Base-by-base conservation (phyloP, 35 echinoderm and acorn worm species). In the Hemicentrotus pulcherrimus region DNA sequence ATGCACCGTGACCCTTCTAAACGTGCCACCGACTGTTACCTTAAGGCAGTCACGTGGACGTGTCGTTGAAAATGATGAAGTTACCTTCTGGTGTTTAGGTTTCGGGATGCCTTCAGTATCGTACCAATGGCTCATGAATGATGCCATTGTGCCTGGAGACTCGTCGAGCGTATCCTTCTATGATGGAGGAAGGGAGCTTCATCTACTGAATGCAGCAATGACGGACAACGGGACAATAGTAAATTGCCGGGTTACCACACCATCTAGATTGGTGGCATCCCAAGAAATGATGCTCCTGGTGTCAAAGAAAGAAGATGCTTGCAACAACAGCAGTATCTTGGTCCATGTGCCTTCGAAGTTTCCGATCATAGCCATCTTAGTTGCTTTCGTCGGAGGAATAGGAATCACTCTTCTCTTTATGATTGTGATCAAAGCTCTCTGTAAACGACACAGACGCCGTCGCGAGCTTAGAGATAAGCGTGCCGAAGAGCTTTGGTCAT, bases 31-130 rank as follows among this genome's bases (percentile, higher is more conserved):
- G 24, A 90, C 88, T 15, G 88, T 90, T 33, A 90, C 88, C 46
- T 41, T 90, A 41, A 47, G 3, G 15, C 32, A 41, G 32, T 90
- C 88, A 41, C 88, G 88, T 16, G 88, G 46, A 33, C 10, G 14
- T 47, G 88, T 90, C 16, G 32, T 41, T 90, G 88, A 90, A 47
- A 24, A 90, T 90, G 88, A 90, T 90, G 88, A 90, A 33, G 88
- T 90, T 8, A 90, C 88, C 32, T 41, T 16, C 14, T 41, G 88
- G 32, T 90, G 88, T 13, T 90, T 30, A 45, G 88, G 88, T 47
- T 16, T 41, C 32, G 88, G 88, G 88, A 90, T 90, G 88, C 88
- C 88, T 90, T 90, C 88, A 6, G 88, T 90, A 30, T 16, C 88
- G 12, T 90, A 90, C 88, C 88, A 24, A 90, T 90, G 88, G 88